phyloP scores from a whole-genome alignment of 2,797 vertebrate genomes.

The Thunnus albacares region DNA sequence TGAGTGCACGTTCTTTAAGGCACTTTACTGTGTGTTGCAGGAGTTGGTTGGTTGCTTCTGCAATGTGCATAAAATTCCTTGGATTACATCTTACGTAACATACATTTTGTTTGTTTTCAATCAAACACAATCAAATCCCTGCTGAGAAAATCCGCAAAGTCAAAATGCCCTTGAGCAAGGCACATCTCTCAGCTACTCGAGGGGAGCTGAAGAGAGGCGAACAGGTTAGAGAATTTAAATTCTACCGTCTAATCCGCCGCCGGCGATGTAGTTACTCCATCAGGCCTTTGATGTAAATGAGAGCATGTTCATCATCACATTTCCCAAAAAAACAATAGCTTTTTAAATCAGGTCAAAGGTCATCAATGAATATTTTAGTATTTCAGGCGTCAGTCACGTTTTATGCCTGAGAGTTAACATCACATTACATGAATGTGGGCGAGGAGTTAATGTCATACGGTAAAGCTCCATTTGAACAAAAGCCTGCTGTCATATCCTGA shows the following conservation, averaged over 20 bases:
- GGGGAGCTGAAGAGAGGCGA: background rate
- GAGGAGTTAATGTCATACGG: background rate
- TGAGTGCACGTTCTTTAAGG: background rate
- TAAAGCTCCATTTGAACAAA: background rate
- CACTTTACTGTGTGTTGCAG: background rate
- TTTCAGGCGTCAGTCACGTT: background rate
- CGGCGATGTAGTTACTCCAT: background rate
- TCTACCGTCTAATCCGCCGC: background rate
- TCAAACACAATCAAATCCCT: background rate
- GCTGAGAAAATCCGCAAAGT: background rate
- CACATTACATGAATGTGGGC: background rate
- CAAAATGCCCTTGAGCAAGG: background rate
- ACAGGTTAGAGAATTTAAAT: background rate
- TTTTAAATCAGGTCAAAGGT: constrained; percentile 23
- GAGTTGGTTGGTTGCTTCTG: background rate
- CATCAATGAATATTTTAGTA: background rate
- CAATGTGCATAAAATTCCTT: constrained; percentile 19
- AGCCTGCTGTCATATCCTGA: background rate
- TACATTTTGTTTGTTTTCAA: too few species aligned
- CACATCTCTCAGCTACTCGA: background rate
- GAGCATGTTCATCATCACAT: background rate
- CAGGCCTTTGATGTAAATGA: constrained; percentile 6
- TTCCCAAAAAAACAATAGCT: background rate
- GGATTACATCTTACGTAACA: background rate
- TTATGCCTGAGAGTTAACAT: background rate